Conservation (phyloP, 2,113 vertebrate species). For the Neogale vison region DNA sequence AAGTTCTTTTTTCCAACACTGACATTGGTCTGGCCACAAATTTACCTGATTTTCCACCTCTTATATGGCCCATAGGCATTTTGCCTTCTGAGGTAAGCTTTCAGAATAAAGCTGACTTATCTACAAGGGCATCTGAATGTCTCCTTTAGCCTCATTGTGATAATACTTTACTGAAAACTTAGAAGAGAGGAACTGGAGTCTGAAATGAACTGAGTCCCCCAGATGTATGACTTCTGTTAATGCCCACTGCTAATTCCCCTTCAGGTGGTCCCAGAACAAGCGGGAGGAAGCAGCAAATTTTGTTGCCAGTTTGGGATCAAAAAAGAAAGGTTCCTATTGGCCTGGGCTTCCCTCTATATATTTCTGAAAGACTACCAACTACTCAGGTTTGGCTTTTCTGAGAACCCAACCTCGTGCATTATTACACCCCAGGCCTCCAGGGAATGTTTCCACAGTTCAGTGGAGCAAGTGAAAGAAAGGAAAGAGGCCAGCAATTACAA, state of each 20-base stretch:
- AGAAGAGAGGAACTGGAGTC: neutral
- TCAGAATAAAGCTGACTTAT: neutral
- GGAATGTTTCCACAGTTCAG: slow-evolving; percentile 30
- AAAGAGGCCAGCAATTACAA: slow-evolving; percentile 33
- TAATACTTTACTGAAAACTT: neutral
- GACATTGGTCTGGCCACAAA: neutral
- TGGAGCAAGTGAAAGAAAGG: slow-evolving; percentile 38
- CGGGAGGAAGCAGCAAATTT: neutral
- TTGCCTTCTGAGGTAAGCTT: neutral
- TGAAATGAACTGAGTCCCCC: neutral
- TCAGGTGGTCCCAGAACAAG: neutral
- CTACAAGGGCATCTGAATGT: neutral
- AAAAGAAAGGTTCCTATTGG: neutral
- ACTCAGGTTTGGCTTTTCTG: neutral
- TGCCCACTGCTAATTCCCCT: neutral
- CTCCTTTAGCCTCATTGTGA: neutral
- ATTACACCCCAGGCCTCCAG: neutral
- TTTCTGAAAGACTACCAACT: neutral
- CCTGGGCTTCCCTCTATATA: neutral
- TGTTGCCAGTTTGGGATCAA: neutral
- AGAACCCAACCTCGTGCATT: neutral
- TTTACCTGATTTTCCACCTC: neutral
- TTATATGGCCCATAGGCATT: neutral
- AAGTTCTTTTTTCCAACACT: neutral
- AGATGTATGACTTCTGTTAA: neutral